Evolutionary conservation across 2,797 vertebrate species (phyloP).

Genomic region (Micropoecilia bifurca): DNA sequence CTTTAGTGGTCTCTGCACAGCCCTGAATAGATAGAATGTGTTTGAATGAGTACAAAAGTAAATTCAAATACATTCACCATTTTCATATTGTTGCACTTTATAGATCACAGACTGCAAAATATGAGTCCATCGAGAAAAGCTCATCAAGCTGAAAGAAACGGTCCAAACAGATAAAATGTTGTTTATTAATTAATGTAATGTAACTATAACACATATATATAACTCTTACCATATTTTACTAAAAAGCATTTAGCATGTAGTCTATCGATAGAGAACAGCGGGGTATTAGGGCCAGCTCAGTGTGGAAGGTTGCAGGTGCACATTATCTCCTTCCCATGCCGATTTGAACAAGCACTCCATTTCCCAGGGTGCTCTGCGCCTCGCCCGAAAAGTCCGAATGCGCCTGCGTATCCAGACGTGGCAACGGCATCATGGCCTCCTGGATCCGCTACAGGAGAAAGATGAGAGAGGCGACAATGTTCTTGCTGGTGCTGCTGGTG

Average conservation of each 20-base stretch:
- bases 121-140: background rate
- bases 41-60: background rate
- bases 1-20: too few relatives aligned
- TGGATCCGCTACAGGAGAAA: conserved; percentile 75
- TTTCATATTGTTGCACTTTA: background rate
- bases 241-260: conserved; percentile 6
- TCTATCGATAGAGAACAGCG: background rate
- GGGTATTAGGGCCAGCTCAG: too few relatives aligned
- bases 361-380: conserved; percentile 67
- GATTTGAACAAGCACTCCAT: conserved; percentile 53
- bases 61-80: background rate
- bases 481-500: conserved; percentile 76
- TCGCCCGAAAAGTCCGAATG: conserved; percentile 53
- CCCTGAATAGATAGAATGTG: background rate
- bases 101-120: background rate
- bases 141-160: conserved; percentile 13
- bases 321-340: background rate
- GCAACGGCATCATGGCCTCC: conserved; percentile 88
- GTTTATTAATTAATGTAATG: conserved; percentile 51
- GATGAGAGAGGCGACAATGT: conserved; percentile 78
- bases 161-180: conserved; percentile 38
- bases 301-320: conserved; percentile 6
- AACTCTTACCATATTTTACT: conserved; percentile 25
- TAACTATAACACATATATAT: too few relatives aligned
- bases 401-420: conserved; percentile 87